A percentile compares a stretch with the other conserved stretches of the same genome.
These are phyloP conservation scores for Trematomus loennbergii DNA, from an alignment of 2,113 vertebrate genomes.

Conservation along the genomic window DNA sequence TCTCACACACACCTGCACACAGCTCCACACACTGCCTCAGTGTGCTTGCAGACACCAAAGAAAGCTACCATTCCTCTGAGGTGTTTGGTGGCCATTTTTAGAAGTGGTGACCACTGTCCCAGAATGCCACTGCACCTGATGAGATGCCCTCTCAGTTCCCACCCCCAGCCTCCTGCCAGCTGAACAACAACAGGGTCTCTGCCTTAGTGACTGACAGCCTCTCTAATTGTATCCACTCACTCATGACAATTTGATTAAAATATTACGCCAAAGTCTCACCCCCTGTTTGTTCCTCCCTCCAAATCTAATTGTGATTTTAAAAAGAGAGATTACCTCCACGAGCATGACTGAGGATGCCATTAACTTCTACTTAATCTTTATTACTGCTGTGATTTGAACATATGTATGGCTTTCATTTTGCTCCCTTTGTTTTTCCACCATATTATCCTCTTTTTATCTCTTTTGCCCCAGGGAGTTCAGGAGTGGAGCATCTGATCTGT, in stretches of 20 bases:
- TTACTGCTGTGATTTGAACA: constrained; percentile 96
- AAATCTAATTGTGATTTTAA: constrained; percentile 99
- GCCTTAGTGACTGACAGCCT: constrained; percentile 96
- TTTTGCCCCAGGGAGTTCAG: constrained; percentile 61
- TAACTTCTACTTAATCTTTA: constrained; percentile 99
- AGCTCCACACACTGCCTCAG: background rate
- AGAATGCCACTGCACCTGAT: constrained; percentile 67
- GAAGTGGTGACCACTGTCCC: constrained; percentile 84
- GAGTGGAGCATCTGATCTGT: constrained; percentile 53
- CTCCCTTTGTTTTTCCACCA: constrained; percentile 81
- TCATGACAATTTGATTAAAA: constrained; percentile 99
- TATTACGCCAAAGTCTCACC: constrained; percentile 99
- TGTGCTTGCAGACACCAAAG: background rate
- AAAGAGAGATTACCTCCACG: constrained; percentile 98
- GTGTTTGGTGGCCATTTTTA: background rate
- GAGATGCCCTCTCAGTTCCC: constrained; percentile 27
- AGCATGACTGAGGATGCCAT: constrained; percentile 98
- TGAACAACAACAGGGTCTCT: constrained; percentile 91
- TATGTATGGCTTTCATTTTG: constrained; percentile 92
- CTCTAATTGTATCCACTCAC: constrained; percentile 99
- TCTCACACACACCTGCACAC: background rate
- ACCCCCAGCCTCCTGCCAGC: constrained; percentile 79
- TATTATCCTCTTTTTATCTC: constrained; percentile 72
- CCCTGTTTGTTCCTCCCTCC: constrained; percentile 98
- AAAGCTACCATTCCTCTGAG: background rate